Evolutionary conservation across 2,888 invertebrate species (phyloP), one percentile per base, ranked within the genome.

Genomic region (Coronaproctus castanopsis): DNA sequence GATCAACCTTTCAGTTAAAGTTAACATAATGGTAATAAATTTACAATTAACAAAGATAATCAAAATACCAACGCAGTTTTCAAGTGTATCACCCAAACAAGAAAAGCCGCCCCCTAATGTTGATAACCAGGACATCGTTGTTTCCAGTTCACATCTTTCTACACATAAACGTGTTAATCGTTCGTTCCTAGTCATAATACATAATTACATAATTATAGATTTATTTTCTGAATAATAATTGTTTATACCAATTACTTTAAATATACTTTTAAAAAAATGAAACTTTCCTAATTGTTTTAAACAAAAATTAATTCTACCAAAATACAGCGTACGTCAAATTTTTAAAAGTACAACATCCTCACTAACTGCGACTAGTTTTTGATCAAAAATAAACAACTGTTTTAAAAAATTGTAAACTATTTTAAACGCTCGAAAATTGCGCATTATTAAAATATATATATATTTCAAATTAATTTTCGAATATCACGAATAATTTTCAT

Each of bases 51-150:
- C 18, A 52, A 24, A 22, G 14, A 36, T 18, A 18, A 24, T 14
- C 19, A 20, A 22, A 57, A 21, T 22, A 24, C 81, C 76, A 77
- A 87, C 87, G 75, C 84, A 89, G 67, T 80, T 74, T 57, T 77
- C 74, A 71, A 84, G 85, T 68, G 87, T 82, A 70, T 96, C 95
- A 1, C 96, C 97, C 58, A 97, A 76, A 1, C 95, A 88, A 1
- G 96, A 96, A 72, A 88, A 96, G 1, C 92, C 96, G 54, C 96
- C 96, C 2, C 96, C 97, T 19, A 97, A 77, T 1, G 97, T 96
- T 21, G 95, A 96, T 22, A 97, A 73, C 91, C 93, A 93, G 20
- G 92, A 91, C 77, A 95, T 81, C 24, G 87, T 79, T 73, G 85
- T 79, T 66, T 90, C 89, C 66, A 87, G 74, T 72, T 90, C 88